These are phyloP conservation scores for roundworm (Caenorhabditis elegans) DNA, from an alignment of 1,140 invertebrate genomes.

Conservation along the genomic window WBcel235 BX284603.4:8459001-8459500, in stretches of 20 bases:
- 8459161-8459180: conserved; percentile 32
- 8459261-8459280: neutral
- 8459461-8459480: too few species aligned
- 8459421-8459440: too few species aligned
- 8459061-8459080: neutral
- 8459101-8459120: neutral
- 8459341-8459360: too few species aligned
- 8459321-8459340: neutral
- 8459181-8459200: neutral
- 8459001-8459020: too few species aligned
- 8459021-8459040: neutral
- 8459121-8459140: neutral
- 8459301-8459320: conserved; percentile 28
- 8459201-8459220: neutral
- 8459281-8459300: conserved; percentile 31
- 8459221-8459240: conserved; percentile 28
- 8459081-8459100: conserved; percentile 32
- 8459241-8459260: neutral
- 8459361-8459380: neutral
- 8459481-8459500: too few species aligned
- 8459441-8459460: too few species aligned
- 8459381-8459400: too few species aligned
- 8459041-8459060: neutral
- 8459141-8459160: neutral
- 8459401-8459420: too few species aligned